Evolutionary conservation across 53 echinoderm and acorn worm species (phyloP).

Genomic region (Mesocentrotus franciscanus): DNA sequence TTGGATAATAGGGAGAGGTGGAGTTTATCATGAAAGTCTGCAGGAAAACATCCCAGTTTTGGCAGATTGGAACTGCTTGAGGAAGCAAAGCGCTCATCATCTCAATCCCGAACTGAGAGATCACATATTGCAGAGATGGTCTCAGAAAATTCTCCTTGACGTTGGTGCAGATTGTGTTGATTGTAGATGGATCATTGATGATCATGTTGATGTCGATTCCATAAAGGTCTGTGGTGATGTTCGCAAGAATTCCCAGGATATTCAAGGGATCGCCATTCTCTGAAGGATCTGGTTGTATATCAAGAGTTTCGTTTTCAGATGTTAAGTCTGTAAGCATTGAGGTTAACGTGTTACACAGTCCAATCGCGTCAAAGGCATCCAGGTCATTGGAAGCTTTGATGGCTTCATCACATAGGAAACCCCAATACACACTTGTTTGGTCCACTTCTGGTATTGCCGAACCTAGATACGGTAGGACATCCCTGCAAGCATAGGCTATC

Average conservation of each 20-base stretch:
- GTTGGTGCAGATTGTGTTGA: not conserved
- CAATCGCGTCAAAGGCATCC: too few species aligned
- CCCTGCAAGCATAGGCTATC: too few species aligned
- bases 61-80: not conserved
- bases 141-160: not conserved
- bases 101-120: not conserved
- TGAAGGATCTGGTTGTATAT: too few species aligned
- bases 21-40: not conserved
- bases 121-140: not conserved
- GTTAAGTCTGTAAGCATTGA: too few species aligned
- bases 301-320: too few species aligned
- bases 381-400: too few species aligned
- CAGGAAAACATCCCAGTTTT: not conserved
- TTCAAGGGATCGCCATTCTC: too few species aligned
- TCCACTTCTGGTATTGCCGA: too few species aligned
- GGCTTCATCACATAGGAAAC: too few species aligned
- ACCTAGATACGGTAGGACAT: too few species aligned
- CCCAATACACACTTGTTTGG: too few species aligned
- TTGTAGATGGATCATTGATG: not conserved
- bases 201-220: constrained; percentile 9
- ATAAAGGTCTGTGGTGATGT: not conserved
- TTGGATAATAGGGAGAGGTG: not conserved
- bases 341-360: too few species aligned
- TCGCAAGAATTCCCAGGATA: not conserved
- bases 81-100: not conserved